These are phyloP conservation scores for Leptocoma aspasia DNA, from an alignment of 2,113 vertebrate species.

Conservation along the genomic window DNA sequence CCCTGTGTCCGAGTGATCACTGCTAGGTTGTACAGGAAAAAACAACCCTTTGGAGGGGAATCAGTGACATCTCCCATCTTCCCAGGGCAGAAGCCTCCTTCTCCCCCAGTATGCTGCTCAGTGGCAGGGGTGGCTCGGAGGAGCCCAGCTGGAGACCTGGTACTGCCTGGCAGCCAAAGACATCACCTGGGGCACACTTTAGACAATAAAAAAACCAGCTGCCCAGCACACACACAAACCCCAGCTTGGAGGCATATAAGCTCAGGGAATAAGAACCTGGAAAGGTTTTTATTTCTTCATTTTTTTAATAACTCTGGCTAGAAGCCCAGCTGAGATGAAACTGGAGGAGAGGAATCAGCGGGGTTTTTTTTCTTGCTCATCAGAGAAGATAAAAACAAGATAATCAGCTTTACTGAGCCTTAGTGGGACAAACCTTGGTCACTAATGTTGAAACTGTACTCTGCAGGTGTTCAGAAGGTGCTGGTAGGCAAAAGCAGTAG, in stretches of 20 bases:
- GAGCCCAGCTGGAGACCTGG: not conserved
- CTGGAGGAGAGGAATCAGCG: not conserved
- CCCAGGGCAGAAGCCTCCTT: not conserved
- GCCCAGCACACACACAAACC: too few species aligned
- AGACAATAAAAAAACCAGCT: not conserved
- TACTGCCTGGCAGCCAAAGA: not conserved
- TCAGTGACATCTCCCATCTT: not conserved
- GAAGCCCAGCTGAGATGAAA: not conserved
- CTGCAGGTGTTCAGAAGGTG: not conserved
- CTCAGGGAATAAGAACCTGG: not conserved
- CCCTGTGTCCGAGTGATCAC: accelerated
- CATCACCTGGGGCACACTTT: not conserved
- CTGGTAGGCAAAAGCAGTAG: too few species aligned
- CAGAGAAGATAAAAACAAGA: not conserved
- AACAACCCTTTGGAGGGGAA: too few species aligned
- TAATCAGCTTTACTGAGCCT: not conserved
- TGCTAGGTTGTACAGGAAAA: not conserved
- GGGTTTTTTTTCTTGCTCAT: not conserved
- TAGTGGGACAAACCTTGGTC: not conserved
- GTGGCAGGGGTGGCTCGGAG: not conserved
- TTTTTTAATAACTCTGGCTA: not conserved
- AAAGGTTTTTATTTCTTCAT: not conserved
- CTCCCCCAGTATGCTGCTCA: accelerated
- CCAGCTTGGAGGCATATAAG: too few species aligned
- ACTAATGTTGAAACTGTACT: not conserved